Evolutionary conservation across 30 jellyfish, hydroid and myxozoan species (phyloP).

Genomic region (Cassiopea xamachana): DNA sequence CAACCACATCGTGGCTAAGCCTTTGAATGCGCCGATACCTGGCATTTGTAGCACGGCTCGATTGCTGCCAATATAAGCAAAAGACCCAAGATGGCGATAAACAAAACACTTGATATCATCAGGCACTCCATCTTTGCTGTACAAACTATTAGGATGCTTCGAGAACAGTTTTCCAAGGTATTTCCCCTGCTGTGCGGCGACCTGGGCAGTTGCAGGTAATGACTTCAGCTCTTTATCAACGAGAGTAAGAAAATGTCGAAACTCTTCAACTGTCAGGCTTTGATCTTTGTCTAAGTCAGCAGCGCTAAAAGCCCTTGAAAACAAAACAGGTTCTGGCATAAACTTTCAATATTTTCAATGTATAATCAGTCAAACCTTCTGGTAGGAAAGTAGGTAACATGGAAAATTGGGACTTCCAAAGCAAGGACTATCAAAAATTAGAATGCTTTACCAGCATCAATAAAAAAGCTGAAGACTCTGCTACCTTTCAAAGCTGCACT

Average conservation of each 20-base stretch:
- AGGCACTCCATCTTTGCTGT: conserved; percentile 21
- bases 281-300: conserved; percentile 76
- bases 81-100: conserved; percentile 89
- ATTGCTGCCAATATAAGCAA: conserved; percentile 91
- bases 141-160: conserved; percentile 29
- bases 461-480: too few relatives aligned
- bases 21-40: conserved; percentile 82
- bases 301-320: conserved; percentile 65
- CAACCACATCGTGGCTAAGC: conserved; percentile 92
- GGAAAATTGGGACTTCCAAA: too few relatives aligned
- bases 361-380: too few relatives aligned
- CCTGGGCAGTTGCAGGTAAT: conserved; percentile 97
- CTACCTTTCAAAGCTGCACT: too few relatives aligned
- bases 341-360: too few relatives aligned
- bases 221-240: conserved; percentile 77
- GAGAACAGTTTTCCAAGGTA: conserved; percentile 87
- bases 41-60: conserved; percentile 95
- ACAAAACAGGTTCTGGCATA: background rate
- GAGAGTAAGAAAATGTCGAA: conserved; percentile 53
- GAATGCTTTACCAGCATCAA: too few relatives aligned
- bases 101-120: conserved; percentile 71
- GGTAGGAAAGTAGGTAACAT: too few relatives aligned
- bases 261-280: conserved; percentile 65
- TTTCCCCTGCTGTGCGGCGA: conserved; percentile 95
- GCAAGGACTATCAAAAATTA: too few relatives aligned